These are phyloP conservation scores for Drosophila nr. perissopoda DNA, from an alignment of 2,888 invertebrate species.

Conservation along the genomic window DNA sequence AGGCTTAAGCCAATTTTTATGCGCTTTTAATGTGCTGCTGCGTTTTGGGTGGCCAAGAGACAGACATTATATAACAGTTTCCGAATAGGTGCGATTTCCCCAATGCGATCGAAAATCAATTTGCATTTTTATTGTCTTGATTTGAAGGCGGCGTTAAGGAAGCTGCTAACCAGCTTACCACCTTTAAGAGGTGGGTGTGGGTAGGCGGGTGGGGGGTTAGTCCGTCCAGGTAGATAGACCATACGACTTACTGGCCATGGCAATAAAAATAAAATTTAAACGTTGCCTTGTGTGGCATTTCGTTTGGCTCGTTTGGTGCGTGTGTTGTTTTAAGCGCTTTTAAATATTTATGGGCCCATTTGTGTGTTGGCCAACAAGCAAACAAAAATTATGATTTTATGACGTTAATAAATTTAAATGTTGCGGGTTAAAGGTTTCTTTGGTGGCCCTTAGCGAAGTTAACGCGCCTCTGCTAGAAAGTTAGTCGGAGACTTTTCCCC, in stretches of 20 bases:
- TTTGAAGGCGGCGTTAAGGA: slow-evolving; percentile 30
- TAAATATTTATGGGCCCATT: slow-evolving; percentile 77
- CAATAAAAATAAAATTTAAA: slow-evolving; percentile 70
- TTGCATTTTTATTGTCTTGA: slow-evolving; percentile 69
- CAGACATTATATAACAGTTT: slow-evolving; percentile 28
- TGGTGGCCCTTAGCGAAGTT: slow-evolving; percentile 9
- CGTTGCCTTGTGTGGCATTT: slow-evolving; percentile 57
- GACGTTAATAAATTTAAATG: slow-evolving; percentile 74
- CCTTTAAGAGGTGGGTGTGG: neutral
- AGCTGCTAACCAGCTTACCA: neutral
- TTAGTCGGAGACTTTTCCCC: neutral
- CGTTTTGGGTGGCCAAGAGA: slow-evolving; percentile 66
- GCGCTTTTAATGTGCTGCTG: slow-evolving; percentile 63
- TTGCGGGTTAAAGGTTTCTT: slow-evolving; percentile 24
- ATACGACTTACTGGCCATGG: slow-evolving; percentile 30
- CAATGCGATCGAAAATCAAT: slow-evolving; percentile 71
- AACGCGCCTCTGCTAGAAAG: slow-evolving; percentile 15
- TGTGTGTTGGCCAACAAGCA: slow-evolving; percentile 31
- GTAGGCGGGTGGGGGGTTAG: neutral
- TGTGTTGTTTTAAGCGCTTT: slow-evolving; percentile 67
- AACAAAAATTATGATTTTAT: slow-evolving; percentile 77
- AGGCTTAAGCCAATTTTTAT: slow-evolving; percentile 62
- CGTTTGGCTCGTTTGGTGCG: slow-evolving; percentile 26
- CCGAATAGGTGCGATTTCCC: slow-evolving; percentile 68
- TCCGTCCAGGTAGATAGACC: neutral